Evolutionary conservation across 2,797 vertebrate species (phyloP), one percentile per base, ranked within the genome.

Genomic region (Botia almorhae): DNA sequence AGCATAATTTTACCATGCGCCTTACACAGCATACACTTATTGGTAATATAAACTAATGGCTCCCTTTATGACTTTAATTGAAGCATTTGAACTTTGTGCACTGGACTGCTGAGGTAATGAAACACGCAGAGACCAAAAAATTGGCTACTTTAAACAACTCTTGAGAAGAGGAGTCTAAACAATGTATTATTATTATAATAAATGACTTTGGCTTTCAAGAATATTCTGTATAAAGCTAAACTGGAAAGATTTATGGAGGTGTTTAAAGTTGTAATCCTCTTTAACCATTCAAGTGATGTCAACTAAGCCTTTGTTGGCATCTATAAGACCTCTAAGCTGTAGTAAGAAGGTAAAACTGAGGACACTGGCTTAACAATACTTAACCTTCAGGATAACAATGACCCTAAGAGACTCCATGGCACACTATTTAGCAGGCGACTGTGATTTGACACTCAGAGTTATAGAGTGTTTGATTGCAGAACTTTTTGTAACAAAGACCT

Each of bases 41-140:
- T 23, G 17, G n/a, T 73, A 60, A 64, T 67, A 26, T 78, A 78
- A 53, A 58, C 63, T 69, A 78, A 78, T 73, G 29, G 23, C 46
- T 67, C 43, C 46, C 23, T 74, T 82, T 82, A 63, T 29, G 4
- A 61, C 29, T 73, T 61, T 46, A 78, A 60, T 67, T 61, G 58
- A 60, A 58, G 23, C 13, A 11, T 74, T 53, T 55, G 33, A 74
- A 74, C 21, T 74, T 69, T 23, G 69, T 61, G 33, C 43, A 36
- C 8, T 74, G 63, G 36, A 36, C 29, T 48, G 16, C 46, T 69
- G 21, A 69, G 26, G 55, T 23, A 69, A 64, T 33, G 39, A 26
- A 69, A 60, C 8, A 26, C 43, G 33, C 19, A 33, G 19, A 43
- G 51, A 71, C 23, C 7, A 26, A 60, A n/a, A 51, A 17, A 69